Evolutionary conservation across 2,888 invertebrate species (phyloP), one percentile per base, ranked within the genome.

Genomic region (Noctua pronuba): DNA sequence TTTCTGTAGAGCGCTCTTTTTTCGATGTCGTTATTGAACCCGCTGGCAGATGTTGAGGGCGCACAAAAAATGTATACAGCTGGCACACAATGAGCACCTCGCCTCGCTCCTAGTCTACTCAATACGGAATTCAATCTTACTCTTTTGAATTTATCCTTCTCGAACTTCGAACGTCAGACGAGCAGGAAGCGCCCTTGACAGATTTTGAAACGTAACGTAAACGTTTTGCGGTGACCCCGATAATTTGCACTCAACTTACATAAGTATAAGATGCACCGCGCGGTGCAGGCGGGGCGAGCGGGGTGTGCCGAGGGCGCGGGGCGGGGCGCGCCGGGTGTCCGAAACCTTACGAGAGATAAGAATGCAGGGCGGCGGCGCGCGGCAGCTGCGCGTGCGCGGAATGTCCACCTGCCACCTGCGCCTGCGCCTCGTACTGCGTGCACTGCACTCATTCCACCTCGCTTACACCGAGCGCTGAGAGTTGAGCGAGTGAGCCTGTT

Each of bases 381-480:
- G 83, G 80, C 92, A 90, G 90, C 91, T 90, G 92, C 90, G 88
- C 88, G 85, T 85, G 88, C 89, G 85, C 85, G 91, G 91, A 91
- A 91, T 90, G 90, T 84, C 73, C 93, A 92, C 84, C 88, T 87
- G 89, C 72, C 85, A 71, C 90, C 64, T 74, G 79, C 83, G 69
- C 70, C 21, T 11, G 65, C 67, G 52, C 11, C 31, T 1, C 38
- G 18, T 10, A 28, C 55, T 55, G n/a, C 68, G 16, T 18, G 38
- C 70, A 38, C 58, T 35, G n/a, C 55, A 55, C 55, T 10, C n/a
- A 3, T 7, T n/a, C 11, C 55, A 55, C 52, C 11, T 24, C 52
- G 52, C 24, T 8, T 21, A 21, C 18, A 46, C 46, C 18, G 46
- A 6, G 46, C 46, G 46, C 46, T 46, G 7, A 46, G 21, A 46